Evolutionary conservation across 2,888 invertebrate genomes (phyloP).

Genomic region (Parasteatoda lunata): DNA sequence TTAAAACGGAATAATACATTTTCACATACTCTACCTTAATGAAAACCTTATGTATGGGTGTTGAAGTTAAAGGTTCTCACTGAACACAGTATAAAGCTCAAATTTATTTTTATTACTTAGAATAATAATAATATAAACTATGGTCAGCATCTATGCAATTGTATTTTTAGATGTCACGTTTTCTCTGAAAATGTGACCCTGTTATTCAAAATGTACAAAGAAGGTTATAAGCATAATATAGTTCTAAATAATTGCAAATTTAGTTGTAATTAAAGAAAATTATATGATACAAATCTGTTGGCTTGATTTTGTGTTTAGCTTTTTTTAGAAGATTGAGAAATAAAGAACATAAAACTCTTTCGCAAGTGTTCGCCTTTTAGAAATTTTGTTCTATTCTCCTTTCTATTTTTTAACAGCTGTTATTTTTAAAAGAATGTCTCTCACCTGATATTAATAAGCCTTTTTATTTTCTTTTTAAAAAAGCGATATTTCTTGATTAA

Average conservation of each 20-base stretch:
- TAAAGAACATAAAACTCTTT: too few species aligned
- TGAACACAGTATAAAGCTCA: slow-evolving; percentile 31
- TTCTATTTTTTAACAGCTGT: too few species aligned
- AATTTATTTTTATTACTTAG: slow-evolving; percentile 39
- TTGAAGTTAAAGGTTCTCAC: slow-evolving; percentile 22
- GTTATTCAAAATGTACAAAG: slow-evolving; percentile 45
- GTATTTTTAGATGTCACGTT: slow-evolving; percentile 40
- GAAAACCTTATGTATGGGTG: background rate
- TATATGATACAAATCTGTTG: background rate
- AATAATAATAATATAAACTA: slow-evolving; percentile 32
- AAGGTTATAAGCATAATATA: background rate
- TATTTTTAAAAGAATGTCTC: too few species aligned
- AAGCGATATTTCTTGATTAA: too few species aligned
- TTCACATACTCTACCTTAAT: background rate
- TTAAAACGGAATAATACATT: background rate
- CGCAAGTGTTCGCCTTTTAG: too few species aligned
- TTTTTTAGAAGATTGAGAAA: too few species aligned
- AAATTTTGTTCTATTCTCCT: too few species aligned
- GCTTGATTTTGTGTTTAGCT: background rate
- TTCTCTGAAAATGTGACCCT: slow-evolving; percentile 34
- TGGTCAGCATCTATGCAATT: slow-evolving; percentile 49
- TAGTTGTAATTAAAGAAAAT: slow-evolving; percentile 1
- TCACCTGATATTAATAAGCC: too few species aligned
- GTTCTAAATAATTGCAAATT: background rate
- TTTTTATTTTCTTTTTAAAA: too few species aligned